Percentiles rank a stretch among this genome's conserved stretches.
phyloP scores from a whole-genome alignment of 2,888 invertebrate species.

The Gymnosoma rotundatum region DNA sequence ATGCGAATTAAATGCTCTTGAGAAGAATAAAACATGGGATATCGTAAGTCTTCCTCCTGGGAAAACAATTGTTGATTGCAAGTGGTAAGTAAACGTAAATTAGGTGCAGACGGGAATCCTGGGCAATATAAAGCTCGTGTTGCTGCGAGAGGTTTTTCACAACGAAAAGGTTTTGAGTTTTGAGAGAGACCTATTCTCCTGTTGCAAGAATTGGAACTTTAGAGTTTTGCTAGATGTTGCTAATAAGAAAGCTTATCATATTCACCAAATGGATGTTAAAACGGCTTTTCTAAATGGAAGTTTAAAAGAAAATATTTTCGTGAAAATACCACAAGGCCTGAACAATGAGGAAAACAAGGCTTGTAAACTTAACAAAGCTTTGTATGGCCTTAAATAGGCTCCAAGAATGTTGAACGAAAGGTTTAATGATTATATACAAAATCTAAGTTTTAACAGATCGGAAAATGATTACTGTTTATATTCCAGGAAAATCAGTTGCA shows the following conservation, averaged over 20 bases:
- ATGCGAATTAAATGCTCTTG: no score
- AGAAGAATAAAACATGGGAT: no score
- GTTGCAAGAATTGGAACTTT: slow-evolving; percentile 26
- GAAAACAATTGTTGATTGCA: slow-evolving; percentile 19
- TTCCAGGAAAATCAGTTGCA: neutral
- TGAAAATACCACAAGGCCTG: neutral
- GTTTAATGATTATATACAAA: no score
- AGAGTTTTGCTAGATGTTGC: slow-evolving; percentile 6
- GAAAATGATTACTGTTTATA: slow-evolving; percentile 4
- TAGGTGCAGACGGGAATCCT: slow-evolving; percentile 2
- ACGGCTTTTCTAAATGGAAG: slow-evolving; percentile 34
- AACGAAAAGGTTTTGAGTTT: slow-evolving; percentile 32
- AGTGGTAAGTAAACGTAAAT: slow-evolving; percentile 43
- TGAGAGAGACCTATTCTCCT: slow-evolving; percentile 30
- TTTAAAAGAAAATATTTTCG: neutral
- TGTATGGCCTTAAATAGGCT: no score
- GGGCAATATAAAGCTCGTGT: slow-evolving; percentile 26
- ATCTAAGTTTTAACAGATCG: no score
- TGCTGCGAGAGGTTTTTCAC: slow-evolving; percentile 50
- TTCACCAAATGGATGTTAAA: slow-evolving; percentile 25
- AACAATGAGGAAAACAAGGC: no score
- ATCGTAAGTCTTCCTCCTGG: slow-evolving; percentile 11
- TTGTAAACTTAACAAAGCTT: no score
- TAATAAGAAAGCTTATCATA: neutral
- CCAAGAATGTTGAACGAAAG: no score